Conservation (phyloP, 2,888 invertebrate species). For the Empis livida region DNA sequence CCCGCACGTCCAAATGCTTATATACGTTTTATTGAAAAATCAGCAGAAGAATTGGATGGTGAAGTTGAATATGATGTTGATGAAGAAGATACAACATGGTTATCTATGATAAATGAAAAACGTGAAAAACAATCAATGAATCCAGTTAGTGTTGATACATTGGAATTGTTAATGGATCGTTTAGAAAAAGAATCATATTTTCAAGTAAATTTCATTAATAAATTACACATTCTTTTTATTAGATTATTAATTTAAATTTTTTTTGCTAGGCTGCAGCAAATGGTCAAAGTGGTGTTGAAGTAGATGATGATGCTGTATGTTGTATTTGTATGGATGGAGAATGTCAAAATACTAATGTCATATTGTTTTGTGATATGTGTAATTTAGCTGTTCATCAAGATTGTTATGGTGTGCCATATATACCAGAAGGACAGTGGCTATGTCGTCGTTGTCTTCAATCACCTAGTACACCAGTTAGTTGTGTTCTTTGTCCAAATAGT, state of each 20-base stretch:
- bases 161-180: constrained; percentile 95
- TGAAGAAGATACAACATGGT: constrained; percentile 95
- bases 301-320: constrained; percentile 96
- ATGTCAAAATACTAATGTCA: constrained; percentile 96
- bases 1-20: constrained; percentile 77
- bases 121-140: constrained; percentile 58
- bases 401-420: constrained; percentile 91
- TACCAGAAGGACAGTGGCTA: constrained; percentile 96
- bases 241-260: no score
- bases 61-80: constrained; percentile 95
- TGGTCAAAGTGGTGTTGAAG: constrained; percentile 61
- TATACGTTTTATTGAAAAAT: constrained; percentile 88
- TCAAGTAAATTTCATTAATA: constrained; percentile 41
- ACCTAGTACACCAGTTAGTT: constrained; percentile 90
- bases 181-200: constrained; percentile 96
- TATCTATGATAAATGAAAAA: constrained; percentile 75
- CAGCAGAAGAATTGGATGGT: constrained; percentile 86
- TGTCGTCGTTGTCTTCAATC: constrained; percentile 93
- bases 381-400: constrained; percentile 98
- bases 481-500: constrained; percentile 95
- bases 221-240: no score
- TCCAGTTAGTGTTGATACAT: constrained; percentile 71
- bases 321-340: constrained; percentile 99
- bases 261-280: constrained; percentile 50
- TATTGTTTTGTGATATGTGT: constrained; percentile 99